Conservation (phyloP, 2,797 vertebrate genomes). For the Ctenosaura bakeri region DNA sequence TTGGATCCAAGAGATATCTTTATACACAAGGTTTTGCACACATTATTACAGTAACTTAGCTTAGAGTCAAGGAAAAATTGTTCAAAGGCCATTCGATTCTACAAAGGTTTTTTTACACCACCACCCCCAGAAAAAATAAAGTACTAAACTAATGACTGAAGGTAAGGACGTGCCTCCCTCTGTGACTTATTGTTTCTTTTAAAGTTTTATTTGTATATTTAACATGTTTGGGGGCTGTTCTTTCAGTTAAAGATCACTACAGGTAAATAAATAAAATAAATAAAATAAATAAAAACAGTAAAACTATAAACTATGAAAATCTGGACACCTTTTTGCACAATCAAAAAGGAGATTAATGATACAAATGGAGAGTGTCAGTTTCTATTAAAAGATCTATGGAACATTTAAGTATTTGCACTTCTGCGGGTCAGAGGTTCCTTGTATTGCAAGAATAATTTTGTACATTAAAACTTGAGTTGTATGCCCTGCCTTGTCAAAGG, state of each 20-base stretch:
- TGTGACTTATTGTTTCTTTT: neutral
- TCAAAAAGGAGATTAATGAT: neutral
- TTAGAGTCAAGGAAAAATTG: neutral
- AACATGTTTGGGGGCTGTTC: no score
- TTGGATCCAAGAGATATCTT: neutral
- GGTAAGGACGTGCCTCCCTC: neutral
- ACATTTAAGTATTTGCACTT: neutral
- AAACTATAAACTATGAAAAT: neutral
- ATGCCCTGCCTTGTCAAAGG: neutral
- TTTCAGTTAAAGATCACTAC: neutral
- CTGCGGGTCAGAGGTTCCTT: neutral
- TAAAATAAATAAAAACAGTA: no score
- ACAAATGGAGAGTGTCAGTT: neutral
- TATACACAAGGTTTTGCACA: neutral
- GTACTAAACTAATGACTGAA: neutral
- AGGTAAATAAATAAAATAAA: no score
- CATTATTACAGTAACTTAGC: neutral
- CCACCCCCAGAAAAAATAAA: neutral
- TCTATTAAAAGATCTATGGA: no score
- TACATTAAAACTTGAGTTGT: conserved; percentile 22
- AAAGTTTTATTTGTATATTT: neutral
- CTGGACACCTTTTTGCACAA: neutral
- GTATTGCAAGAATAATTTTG: neutral
- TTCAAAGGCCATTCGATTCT: neutral
- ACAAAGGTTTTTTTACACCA: neutral